A percentile compares a stretch with the other conserved stretches of the same genome.
Conservation (phyloP, 1,140 invertebrate genomes). For the Penaeus vannamei region DNA sequence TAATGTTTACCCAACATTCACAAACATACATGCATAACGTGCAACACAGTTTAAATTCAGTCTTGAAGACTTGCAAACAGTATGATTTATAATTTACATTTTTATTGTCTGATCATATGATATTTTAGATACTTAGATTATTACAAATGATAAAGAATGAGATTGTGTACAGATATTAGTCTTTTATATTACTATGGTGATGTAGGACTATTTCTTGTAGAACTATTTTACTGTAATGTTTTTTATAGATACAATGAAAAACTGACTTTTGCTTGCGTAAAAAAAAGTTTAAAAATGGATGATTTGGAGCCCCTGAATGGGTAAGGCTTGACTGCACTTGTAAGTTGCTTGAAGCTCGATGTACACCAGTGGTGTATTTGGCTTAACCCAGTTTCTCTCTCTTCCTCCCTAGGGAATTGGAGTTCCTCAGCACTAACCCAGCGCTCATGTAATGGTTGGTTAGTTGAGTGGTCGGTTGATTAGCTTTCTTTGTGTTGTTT, state of each 20-base stretch:
- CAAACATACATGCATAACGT: too few species aligned
- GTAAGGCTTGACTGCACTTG: conserved; percentile 57
- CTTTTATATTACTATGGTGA: too few species aligned
- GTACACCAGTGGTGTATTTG: conserved; percentile 38
- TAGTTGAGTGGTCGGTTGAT: conserved; percentile 57
- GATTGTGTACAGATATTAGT: too few species aligned
- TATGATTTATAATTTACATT: too few species aligned
- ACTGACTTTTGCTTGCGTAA: not conserved
- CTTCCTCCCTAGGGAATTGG: conserved; percentile 63
- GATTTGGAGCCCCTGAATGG: conserved; percentile 12
- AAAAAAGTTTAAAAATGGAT: not conserved
- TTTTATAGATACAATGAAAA: not conserved
- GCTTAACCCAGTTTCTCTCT: conserved; percentile 56
- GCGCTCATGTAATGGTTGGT: conserved; percentile 64
- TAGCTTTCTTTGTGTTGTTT: conserved; percentile 27
- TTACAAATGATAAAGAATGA: too few species aligned
- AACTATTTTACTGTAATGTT: not conserved
- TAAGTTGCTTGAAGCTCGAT: conserved; percentile 51
- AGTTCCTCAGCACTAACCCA: conserved; percentile 65
- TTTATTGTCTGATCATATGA: too few species aligned
- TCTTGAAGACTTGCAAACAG: too few species aligned
- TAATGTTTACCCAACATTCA: too few species aligned
- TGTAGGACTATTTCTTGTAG: not conserved
- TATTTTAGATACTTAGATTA: too few species aligned
- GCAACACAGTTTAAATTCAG: too few species aligned